A percentile compares a stretch with the other conserved stretches of the same genome.
Conservation (phyloP, 2,113 vertebrate species). For the Cyprinodon variegatus region DNA sequence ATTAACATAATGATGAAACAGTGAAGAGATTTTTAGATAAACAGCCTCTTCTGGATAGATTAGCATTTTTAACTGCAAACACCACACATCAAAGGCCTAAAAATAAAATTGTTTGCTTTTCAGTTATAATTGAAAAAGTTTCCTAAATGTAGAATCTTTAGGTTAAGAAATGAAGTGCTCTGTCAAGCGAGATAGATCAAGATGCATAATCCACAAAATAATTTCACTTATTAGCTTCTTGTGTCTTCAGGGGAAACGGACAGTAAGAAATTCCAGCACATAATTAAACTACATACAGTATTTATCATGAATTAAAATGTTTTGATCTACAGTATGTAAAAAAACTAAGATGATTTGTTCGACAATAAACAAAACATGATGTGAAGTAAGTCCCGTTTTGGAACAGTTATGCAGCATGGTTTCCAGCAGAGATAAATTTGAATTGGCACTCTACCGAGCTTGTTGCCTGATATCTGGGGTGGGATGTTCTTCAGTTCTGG, state of each 20-base stretch:
- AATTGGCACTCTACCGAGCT: slow-evolving; percentile 31
- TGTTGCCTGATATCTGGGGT: slow-evolving; percentile 26
- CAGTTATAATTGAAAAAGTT: not conserved
- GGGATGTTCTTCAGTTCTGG: slow-evolving; percentile 39
- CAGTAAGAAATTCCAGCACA: not conserved
- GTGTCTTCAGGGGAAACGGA: not conserved
- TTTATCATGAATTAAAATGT: not conserved
- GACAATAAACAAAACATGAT: slow-evolving; percentile 6
- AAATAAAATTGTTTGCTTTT: not conserved
- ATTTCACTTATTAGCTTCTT: not conserved
- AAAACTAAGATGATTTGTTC: slow-evolving; percentile 11
- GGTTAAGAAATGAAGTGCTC: not conserved
- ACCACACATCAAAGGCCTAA: not conserved
- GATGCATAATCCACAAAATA: not conserved
- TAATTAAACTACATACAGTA: not conserved
- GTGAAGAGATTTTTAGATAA: slow-evolving; percentile 9
- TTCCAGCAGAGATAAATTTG: slow-evolving; percentile 36
- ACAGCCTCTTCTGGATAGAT: slow-evolving; percentile 12
- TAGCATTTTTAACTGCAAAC: not conserved
- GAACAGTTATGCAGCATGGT: slow-evolving; percentile 7
- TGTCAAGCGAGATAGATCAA: not conserved
- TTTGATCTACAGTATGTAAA: not conserved
- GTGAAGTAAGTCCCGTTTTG: slow-evolving; percentile 33
- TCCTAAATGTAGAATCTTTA: not conserved
- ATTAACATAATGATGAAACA: not conserved